Evolutionary conservation across 2,113 vertebrate genomes (phyloP).

Genomic region (Tor tambroides): DNA sequence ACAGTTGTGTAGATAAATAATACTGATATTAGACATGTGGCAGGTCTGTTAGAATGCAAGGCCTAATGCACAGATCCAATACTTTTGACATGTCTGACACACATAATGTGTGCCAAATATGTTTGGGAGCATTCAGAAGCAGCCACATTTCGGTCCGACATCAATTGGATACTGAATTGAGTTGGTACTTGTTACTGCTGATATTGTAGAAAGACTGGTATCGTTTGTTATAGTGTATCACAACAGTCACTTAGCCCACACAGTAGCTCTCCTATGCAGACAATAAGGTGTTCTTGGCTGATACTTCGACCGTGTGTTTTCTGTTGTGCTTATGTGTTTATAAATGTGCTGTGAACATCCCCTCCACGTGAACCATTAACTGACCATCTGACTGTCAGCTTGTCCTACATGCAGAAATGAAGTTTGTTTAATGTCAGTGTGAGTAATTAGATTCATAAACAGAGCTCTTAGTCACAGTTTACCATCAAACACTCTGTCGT

Average conservation of each 20-base stretch:
- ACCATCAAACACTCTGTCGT: background rate
- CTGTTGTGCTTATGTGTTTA: background rate
- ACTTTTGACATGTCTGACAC: background rate
- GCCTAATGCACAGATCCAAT: background rate
- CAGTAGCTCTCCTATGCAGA: background rate
- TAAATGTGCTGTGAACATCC: background rate
- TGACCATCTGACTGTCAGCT: background rate
- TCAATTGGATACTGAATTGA: background rate
- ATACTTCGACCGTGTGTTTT: background rate
- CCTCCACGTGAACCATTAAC: background rate
- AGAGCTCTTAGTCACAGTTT: background rate
- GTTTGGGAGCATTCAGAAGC: background rate
- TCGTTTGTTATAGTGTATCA: background rate
- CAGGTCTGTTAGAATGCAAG: background rate
- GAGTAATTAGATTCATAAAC: background rate
- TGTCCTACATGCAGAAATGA: background rate
- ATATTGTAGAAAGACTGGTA: background rate
- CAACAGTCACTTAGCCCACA: background rate
- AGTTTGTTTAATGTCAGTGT: background rate
- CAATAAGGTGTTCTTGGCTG: background rate
- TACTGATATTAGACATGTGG: background rate
- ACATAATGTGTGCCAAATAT: background rate
- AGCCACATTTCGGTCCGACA: background rate
- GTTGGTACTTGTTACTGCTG: background rate
- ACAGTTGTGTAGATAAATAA: background rate